These are phyloP conservation scores for Theonella swinhoei DNA, from an alignment of 37 sponge, comb jelly and placozoan species.

Conservation along the genomic window DNA sequence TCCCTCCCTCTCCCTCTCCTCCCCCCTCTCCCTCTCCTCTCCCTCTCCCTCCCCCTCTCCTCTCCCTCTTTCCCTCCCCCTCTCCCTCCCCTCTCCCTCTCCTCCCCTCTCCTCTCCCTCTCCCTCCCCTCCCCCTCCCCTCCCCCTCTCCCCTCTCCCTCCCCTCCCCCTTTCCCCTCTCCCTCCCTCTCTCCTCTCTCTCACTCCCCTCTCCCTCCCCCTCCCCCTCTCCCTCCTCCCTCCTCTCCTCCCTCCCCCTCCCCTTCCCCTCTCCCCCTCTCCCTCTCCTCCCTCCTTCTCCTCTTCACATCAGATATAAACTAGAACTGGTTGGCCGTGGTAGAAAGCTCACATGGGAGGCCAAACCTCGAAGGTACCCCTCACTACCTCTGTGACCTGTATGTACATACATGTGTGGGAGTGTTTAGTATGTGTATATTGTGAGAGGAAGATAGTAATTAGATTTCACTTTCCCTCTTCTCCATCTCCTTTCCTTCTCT, in stretches of 20 bases:
- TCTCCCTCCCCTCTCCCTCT: too few relatives aligned
- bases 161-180: too few relatives aligned
- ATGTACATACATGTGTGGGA: too few relatives aligned
- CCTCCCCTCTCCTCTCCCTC: not conserved
- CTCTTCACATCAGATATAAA: constrained; percentile 68
- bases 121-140: not conserved
- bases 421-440: not conserved
- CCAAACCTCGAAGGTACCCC: constrained; percentile 92
- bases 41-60: too few relatives aligned
- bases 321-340: constrained; percentile 78
- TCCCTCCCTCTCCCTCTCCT: too few relatives aligned
- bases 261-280: not conserved
- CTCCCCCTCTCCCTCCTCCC: not conserved
- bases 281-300: not conserved
- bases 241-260: not conserved
- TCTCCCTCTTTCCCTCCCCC: too few relatives aligned
- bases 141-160: constrained; percentile 22
- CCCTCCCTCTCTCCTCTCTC: too few relatives aligned
- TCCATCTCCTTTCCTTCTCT: not conserved
- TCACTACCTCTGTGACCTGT: too few relatives aligned
- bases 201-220: too few relatives aligned
- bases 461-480: not conserved
- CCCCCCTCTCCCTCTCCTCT: too few relatives aligned
- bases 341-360: constrained; percentile 93
- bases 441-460: not conserved